Evolutionary conservation across 1,140 invertebrate species (phyloP), one percentile per base, ranked within the genome.

Genomic region (Bombus waltoni): DNA sequence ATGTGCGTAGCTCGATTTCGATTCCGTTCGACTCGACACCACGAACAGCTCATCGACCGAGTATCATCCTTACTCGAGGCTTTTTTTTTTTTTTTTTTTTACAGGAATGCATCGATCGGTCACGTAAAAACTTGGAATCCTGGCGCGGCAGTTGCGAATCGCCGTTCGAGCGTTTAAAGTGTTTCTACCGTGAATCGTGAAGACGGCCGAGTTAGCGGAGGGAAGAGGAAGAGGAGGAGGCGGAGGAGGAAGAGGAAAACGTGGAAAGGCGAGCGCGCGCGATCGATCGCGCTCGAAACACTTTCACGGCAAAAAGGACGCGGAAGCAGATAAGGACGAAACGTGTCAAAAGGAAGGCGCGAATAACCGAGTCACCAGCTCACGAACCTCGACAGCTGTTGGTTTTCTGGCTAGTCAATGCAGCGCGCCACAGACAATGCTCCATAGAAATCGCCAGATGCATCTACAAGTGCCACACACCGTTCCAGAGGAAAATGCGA

Each of bases 341-440:
- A 47, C 59, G 38, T 32, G 73, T 88, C 71, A 28, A 68, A 65
- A 82, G 66, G 77, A 57, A 62, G 59, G 77, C 71, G 84, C 53
- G 62, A 87, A 53, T 76, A 59, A 79, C 57, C 38, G 62, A 75
- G 35, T 53, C n/a, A 42, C 71, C 35, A 28, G 83, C 66, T 44
- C 73, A 66, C 53, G 76, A 28, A 18, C 40, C 59, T 65, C 53
- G 66, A 68, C 86, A 81, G 66, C 81, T 68, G n/a, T 40, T 73
- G 83, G 71, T 90, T 91, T 91, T 92, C 89, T 83, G 82, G 72
- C 73, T 81, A 84, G 84, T 91, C 90, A 82, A 90, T 87, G 89
- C 85, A 28, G 32, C 28, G 35, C 77, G 62, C n/a, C 74, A 47
- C 72, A 86, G 86, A 93, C 91, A 92, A 91, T 92, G 87, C 82